Base-by-base conservation (phyloP, 2,113 vertebrate genomes). In the Calypte anna region DNA sequence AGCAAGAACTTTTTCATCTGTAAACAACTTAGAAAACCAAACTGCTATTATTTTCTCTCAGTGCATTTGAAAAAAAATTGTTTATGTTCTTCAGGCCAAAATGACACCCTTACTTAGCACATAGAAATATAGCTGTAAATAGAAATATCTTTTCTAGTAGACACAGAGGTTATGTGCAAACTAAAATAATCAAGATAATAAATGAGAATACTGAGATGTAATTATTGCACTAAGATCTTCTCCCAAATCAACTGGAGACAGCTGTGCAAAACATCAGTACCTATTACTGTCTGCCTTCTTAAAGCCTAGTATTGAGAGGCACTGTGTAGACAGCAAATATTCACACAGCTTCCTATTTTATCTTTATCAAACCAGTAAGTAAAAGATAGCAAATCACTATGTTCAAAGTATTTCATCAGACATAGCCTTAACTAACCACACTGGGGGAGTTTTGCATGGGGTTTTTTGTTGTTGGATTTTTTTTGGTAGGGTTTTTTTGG, bases 401-500 rank as follows among this genome's bases (percentile, higher is more conserved):
- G 5, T 18, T 54, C n/a, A 62, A 48, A 89, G 16, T 74, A 20
- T 70, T 62, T 6, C 40, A 57, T n/a, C 25, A 70, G 81, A 78
- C 19, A 62, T 8, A 59, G 31, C 25, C 55, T 61, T 23, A 25
- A 38, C 31, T 57, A 61, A 57, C 25, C 30, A 30, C 38, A 30
- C 1, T 22, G 43, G 24, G 11, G 10, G 1, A 15, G 5, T 25
- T 18, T 24, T 24, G 11, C 36, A 38, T 38, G 36, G 6, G 2
- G 1, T n/a, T 44, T 62, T 10, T 48, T 15, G 15, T 27, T 75
- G 33, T 9, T 54, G 9, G 14, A 15, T 31, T 53, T 28, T 28
- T 7, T 58, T 19, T 31, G 2, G 8, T 48, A 7, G 25, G 3
- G 1, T 10, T 31, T n/a, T n/a, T 24, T 36, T 30, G 1, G 1